Evolutionary conservation across 2,797 vertebrate genomes (phyloP).

Genomic region (Protonibea diacanthus): DNA sequence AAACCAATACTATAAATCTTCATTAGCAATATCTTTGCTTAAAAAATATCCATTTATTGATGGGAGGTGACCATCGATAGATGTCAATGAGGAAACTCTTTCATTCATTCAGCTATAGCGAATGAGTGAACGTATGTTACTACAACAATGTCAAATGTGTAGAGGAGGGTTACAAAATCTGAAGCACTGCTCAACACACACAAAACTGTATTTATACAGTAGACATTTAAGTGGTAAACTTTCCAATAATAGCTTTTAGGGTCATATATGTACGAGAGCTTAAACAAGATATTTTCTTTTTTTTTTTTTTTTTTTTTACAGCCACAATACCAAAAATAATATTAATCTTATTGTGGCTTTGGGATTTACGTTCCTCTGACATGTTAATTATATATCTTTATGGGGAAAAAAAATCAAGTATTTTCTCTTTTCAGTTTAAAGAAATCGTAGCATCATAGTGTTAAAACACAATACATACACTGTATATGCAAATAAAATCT

Average conservation of each 20-base stretch:
- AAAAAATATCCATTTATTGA: constrained; percentile 43
- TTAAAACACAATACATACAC: constrained; percentile 70
- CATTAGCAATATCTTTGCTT: constrained; percentile 24
- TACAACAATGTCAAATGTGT: constrained; percentile 5
- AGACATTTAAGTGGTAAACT: constrained; percentile 38
- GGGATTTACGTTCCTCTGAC: constrained; percentile 25
- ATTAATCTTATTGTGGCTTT: constrained; percentile 54
- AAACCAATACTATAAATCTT: constrained; percentile 57
- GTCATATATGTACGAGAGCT: constrained; percentile 20
- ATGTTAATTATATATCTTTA: constrained; percentile 45
- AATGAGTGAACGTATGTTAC: not conserved
- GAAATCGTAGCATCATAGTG: constrained; percentile 52
- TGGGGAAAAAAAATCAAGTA: constrained; percentile 50
- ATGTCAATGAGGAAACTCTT: constrained; percentile 3
- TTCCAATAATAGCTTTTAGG: constrained; percentile 21
- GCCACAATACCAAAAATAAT: constrained; percentile 54
- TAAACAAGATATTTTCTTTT: constrained; percentile 21
- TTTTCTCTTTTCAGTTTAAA: constrained; percentile 56
- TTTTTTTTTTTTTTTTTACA: constrained; percentile 34
- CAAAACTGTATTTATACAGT: constrained; percentile 36
- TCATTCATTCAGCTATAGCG: constrained; percentile 1
- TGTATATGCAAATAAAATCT: constrained; percentile 59
- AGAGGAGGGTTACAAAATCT: constrained; percentile 6
- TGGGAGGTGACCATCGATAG: constrained; percentile 25
- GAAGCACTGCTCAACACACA: constrained; percentile 25